Evolutionary conservation across 2,888 invertebrate species (phyloP).

Genomic region (Terebella lapidaria): DNA sequence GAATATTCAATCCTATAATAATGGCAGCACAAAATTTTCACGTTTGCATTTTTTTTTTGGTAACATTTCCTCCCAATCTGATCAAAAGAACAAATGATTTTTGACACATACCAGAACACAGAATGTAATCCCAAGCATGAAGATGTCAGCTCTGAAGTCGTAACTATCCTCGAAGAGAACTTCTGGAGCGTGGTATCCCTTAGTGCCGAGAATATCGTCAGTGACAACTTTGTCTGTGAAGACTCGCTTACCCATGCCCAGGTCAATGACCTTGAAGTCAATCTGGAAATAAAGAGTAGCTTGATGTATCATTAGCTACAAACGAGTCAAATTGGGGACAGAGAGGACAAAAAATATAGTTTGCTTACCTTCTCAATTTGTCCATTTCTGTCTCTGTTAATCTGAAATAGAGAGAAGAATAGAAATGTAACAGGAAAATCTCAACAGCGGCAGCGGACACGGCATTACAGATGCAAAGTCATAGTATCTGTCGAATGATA

Average conservation of each 20-base stretch:
- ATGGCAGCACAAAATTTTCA: background rate
- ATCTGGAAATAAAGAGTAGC: conserved; percentile 4
- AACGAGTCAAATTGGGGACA: background rate
- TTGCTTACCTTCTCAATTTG: conserved; percentile 3
- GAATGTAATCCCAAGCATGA: conserved; percentile 28
- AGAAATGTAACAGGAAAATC: too few species aligned
- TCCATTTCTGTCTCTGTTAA: background rate
- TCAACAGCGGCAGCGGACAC: too few species aligned
- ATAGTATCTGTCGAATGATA: too few species aligned
- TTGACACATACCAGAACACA: conserved; percentile 21
- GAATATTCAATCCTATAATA: background rate
- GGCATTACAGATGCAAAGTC: too few species aligned
- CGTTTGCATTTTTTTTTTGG: background rate
- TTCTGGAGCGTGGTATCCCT: conserved; percentile 28
- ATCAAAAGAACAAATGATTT: background rate
- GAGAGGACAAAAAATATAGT: background rate
- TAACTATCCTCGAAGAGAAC: conserved; percentile 24
- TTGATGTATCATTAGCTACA: background rate
- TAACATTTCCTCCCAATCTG: background rate
- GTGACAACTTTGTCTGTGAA: conserved; percentile 22
- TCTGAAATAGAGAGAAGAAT: background rate
- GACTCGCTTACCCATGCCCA: conserved; percentile 23
- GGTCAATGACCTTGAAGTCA: conserved; percentile 25
- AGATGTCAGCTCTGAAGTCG: conserved; percentile 27
- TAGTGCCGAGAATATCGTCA: conserved; percentile 27